Evolutionary conservation across 2,888 invertebrate genomes (phyloP), one percentile per base, ranked within the genome.

Genomic region (Gerris lacustris): DNA sequence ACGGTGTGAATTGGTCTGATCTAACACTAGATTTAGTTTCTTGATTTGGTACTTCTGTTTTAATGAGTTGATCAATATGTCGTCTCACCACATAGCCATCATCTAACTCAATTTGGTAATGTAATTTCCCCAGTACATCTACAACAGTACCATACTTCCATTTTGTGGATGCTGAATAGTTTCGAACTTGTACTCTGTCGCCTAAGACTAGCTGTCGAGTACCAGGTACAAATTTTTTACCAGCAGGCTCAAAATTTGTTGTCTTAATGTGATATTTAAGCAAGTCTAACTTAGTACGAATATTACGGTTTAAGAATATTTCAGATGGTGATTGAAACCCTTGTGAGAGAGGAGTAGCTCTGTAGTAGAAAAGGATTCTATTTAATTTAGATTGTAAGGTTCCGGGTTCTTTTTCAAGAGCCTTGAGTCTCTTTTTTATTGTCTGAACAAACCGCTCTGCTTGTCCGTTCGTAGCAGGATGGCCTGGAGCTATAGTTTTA

Each of bases 371-470:
- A 47, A 47, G 47, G 6, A 47, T 47, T 11, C 47, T 47, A 47
- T 47, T 47, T 67, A 43, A 7, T 44, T 31, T 31, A 43, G 43
- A 6, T 45, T n/a, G 70, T 67, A 44, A 45, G 11, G 15, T 17
- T 66, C 71, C 47, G 11, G 47, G 47, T 47, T 47, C 47, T 47
- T 47, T 47, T 47, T 47, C 47, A 47, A 72, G 70, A 18, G 67
- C 47, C 44, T 44, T 67, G 2, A 71, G 66, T 69, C 68, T 67
- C 1, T 66, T 45, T 66, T 72, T 73, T 7, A 73, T 45, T 7
- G 67, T 74, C 66, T 67, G 69, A 6, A 74, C 73, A 68, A 67
- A 47, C 7, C 75, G 44, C 72, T 76, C 75, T 5, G 73, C 74
- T 47, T 71, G 47, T 11, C 47, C 47, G 47, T 47, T 47, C 11